phyloP scores from a whole-genome alignment of 2,888 invertebrate species.

The Flexamia atlantica region DNA sequence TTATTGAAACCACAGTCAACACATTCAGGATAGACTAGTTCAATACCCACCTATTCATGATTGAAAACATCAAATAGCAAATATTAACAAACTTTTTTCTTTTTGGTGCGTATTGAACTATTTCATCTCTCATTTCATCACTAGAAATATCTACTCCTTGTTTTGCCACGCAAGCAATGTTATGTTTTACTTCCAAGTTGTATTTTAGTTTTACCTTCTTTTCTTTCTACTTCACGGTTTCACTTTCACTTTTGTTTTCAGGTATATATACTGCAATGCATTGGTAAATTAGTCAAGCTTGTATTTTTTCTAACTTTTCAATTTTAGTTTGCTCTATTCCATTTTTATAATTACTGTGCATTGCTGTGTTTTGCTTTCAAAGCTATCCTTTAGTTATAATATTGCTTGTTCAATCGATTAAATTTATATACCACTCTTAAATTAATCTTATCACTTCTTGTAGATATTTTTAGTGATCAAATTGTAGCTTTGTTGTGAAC shows the following conservation, averaged over 20 bases:
- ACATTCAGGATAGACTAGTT: background rate
- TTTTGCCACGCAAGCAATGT: slow-evolving; percentile 18
- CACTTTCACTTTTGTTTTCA: background rate
- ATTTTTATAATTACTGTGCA: slow-evolving; percentile 21
- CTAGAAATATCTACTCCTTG: slow-evolving; percentile 40
- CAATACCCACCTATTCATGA: slow-evolving; percentile 13
- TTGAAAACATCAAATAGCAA: too few species aligned
- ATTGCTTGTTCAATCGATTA: background rate
- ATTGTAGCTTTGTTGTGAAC: background rate
- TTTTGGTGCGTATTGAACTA: background rate
- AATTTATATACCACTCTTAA: background rate
- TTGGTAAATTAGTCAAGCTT: slow-evolving; percentile 24
- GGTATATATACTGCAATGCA: background rate
- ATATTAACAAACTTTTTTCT: too few species aligned
- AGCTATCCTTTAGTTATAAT: background rate
- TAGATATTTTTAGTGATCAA: slow-evolving; percentile 42
- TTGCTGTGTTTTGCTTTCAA: slow-evolving; percentile 31
- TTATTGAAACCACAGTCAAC: too few species aligned
- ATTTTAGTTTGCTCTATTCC: slow-evolving; percentile 5
- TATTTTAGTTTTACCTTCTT: background rate
- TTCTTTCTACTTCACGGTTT: background rate
- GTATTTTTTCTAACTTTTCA: background rate
- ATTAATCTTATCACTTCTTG: background rate
- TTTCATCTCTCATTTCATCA: slow-evolving; percentile 10
- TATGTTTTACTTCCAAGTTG: slow-evolving; percentile 1